Percentiles rank a stretch among this genome's conserved stretches.
These are phyloP conservation scores for Anser brachyrhynchus DNA, from an alignment of 2,113 vertebrate species.

Conservation along the genomic window DNA sequence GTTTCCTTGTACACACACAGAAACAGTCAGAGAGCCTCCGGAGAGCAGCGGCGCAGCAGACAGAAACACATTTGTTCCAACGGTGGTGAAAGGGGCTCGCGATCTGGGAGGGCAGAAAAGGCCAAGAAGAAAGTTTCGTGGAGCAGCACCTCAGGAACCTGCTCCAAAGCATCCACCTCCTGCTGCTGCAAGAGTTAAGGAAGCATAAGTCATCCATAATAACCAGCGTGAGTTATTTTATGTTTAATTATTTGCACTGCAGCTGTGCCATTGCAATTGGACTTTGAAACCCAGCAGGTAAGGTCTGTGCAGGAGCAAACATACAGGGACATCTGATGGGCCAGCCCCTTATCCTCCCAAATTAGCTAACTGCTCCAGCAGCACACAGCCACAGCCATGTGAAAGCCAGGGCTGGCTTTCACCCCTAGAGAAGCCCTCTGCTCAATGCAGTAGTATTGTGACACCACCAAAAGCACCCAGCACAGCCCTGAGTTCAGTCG, in stretches of 20 bases:
- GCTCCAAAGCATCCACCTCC: not conserved
- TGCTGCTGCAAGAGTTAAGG: not conserved
- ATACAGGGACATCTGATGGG: not conserved
- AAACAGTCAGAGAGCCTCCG: not conserved
- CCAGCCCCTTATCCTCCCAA: accelerated
- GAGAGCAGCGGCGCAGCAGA: not conserved
- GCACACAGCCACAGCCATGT: accelerated
- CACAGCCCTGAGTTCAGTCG: not conserved
- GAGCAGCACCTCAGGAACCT: not conserved
- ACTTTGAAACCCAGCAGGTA: not conserved
- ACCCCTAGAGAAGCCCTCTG: not conserved
- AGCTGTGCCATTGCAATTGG: accelerated
- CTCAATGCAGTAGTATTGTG: not conserved
- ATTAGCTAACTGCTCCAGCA: not conserved
- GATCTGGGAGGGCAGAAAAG: not conserved
- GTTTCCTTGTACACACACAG: not conserved
- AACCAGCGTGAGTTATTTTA: accelerated
- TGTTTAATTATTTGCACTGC: not conserved
- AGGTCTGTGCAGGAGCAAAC: not conserved
- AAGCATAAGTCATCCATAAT: accelerated
- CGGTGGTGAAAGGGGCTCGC: not conserved
- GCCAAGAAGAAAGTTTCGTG: not conserved
- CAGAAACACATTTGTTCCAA: not conserved
- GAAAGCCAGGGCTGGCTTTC: not conserved
- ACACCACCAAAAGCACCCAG: not conserved